A percentile compares a stretch with the other conserved stretches of the same genome.
phyloP scores from a whole-genome alignment of 2,888 invertebrate species.

The Orchesella flavescens region DNA sequence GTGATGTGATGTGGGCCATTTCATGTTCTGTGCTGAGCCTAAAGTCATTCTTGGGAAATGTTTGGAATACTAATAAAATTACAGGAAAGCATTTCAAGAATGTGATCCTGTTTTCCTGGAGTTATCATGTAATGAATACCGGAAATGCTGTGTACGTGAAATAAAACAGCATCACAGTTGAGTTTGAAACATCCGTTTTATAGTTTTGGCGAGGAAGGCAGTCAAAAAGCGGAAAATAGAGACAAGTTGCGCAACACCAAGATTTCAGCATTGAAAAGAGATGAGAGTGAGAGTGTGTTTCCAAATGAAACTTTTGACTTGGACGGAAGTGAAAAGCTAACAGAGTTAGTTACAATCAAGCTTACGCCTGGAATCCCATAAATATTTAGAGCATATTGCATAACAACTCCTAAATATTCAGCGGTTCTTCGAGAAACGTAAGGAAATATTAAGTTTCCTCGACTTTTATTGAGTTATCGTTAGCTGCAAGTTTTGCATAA shows the following conservation, averaged over 20 bases:
- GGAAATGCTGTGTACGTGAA: conserved; percentile 16
- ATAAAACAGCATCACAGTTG: conserved; percentile 4
- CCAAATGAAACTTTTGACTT: conserved; percentile 1
- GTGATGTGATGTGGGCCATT: conserved; percentile 7
- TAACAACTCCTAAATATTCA: not conserved
- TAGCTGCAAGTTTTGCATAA: not conserved
- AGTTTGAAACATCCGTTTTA: not conserved
- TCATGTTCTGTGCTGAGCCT: conserved; percentile 4
- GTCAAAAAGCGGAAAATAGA: not conserved
- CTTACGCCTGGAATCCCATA: conserved; percentile 1
- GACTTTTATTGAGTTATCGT: too few relatives aligned
- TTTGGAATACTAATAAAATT: conserved; percentile 41
- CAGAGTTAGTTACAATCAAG: conserved; percentile 18
- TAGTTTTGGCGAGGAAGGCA: not conserved
- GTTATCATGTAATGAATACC: conserved; percentile 30
- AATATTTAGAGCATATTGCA: conserved; percentile 24
- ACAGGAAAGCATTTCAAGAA: conserved; percentile 36
- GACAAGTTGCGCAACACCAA: not conserved
- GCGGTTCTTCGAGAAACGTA: too few relatives aligned
- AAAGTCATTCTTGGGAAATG: conserved; percentile 11
- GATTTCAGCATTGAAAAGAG: not conserved
- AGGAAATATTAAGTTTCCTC: too few relatives aligned
- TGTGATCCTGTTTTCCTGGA: conserved; percentile 14
- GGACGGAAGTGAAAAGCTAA: conserved; percentile 1
- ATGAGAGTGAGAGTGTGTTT: not conserved